Base-by-base conservation (phyloP, 2,113 vertebrate species). In the Mormoops blainvillei region DNA sequence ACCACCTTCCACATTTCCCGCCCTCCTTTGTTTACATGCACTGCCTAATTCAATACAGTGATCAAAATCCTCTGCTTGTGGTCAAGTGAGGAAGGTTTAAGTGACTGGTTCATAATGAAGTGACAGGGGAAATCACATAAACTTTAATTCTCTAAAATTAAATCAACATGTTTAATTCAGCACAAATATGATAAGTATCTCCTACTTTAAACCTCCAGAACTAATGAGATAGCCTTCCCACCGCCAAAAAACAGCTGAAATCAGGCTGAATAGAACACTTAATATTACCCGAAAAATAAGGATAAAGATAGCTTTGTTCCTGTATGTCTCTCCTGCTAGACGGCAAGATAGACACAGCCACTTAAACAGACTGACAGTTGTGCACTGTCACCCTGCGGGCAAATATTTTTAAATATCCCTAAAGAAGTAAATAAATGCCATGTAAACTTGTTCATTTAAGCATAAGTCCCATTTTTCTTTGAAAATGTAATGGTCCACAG, bases 131-230 rank as follows among this genome's bases (percentile, higher is more conserved):
- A 58, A 52, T 94, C 86, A n/a, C 10, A 11, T 12, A 58, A 14
- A 15, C 50, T 93, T 91, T 70, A 89, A 92, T 74, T 28, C 76
- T 97, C 95, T 83, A 52, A 52, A 87, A 89, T 38, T 68, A 78
- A 92, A 89, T 41, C 38, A 58, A 81, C 19, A 38, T 68, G 3
- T 73, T 13, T 61, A 87, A 76, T 68, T 68, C 68, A 68, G 71
- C 70, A 86, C 45, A 94, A 77, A 92, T 76, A 85, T 54, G 71
- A 82, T 86, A 31, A 48, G 41, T 61, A 41, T 65, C 84, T 91
- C 58, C 4, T 68, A 54, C 33, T 87, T 92, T 38, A 56, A 90
- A 41, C 33, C 76, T 92, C 16, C 24, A 81, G 63, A 95, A 74
- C 36, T 67, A 91, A 95, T 48, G 28, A 94, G 58, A 91, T 83